Base-by-base conservation (phyloP, 2,113 vertebrate species). In the Pungitius pungitius region DNA sequence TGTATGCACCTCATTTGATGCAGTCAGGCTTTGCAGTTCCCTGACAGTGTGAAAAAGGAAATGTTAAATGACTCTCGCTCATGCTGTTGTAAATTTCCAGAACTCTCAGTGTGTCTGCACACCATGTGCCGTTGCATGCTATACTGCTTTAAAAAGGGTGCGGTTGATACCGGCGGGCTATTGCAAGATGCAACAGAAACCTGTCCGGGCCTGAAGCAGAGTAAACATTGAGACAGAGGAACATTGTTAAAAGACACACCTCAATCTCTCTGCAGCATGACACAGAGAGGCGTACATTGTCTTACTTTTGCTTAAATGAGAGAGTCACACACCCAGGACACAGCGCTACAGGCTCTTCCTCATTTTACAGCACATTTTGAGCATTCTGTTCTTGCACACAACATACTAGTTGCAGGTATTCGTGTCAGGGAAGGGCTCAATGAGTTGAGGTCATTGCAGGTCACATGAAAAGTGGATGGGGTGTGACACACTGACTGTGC, bases 201-300 rank as follows among this genome's bases (percentile, higher is more conserved):
- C 78, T 61, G 85, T 60, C 63, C 49, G 10, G 20, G 26, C 82
- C 51, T 88, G 89, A 83, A 63, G 58, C 2, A 63, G 14, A 69
- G 13, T 6, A 54, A 57, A 58, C 13, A 68, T 30, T 77, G 72
- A 27, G 65, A n/a, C 6, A 63, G 35, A 6, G 12, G 20, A 75
- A 17, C 33, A 7, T 35, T 77, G 49, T 66, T 1, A 56, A 47
- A 42, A 33, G 37, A 14, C 59, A 78, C 45, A 43, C 3, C 13
- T 35, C 0, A 0, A 12, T 57, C 24, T 26, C 8, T 57, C 24
- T 9, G 11, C 14, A 9, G 14, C 15, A 27, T 37, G 4, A 52
- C 13, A 17, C 4, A 56, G 6, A 66, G 24, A 39, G 42, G 35
- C 54, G 70, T 40, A 51, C 63, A 26, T 52, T 83, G 37, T 56